Percentiles rank a stretch among this genome's conserved stretches.
Conservation (phyloP, 2,797 vertebrate species). For the Typhlichthys subterraneus region DNA sequence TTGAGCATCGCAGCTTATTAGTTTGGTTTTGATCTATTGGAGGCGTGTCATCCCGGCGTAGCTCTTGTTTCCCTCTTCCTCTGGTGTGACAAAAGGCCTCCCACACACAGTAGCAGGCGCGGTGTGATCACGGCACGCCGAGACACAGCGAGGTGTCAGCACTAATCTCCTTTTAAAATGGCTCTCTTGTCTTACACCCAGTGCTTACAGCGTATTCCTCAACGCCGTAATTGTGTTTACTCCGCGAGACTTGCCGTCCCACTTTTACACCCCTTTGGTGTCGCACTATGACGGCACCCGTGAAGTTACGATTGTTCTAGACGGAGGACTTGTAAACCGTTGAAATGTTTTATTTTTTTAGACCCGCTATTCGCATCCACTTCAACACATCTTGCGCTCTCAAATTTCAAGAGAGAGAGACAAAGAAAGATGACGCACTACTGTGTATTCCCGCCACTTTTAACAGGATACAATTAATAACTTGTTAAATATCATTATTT, state of each 20-base stretch:
- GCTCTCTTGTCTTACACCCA: constrained; percentile 75
- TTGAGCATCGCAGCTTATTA: constrained; percentile 78
- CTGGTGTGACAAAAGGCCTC: constrained; percentile 81
- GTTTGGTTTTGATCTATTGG: constrained; percentile 72
- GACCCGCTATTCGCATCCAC: constrained; percentile 65
- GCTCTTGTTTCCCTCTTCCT: constrained; percentile 69
- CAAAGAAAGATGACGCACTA: neutral
- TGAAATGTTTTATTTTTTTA: constrained; percentile 39
- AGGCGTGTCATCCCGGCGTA: constrained; percentile 71
- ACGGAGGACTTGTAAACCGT: constrained; percentile 60
- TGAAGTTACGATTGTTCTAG: constrained; percentile 62
- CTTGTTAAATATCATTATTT: too few relatives aligned
- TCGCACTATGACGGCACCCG: constrained; percentile 36
- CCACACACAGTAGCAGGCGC: constrained; percentile 72
- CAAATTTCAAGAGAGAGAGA: constrained; percentile 48
- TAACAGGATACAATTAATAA: too few relatives aligned
- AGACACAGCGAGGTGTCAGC: constrained; percentile 78
- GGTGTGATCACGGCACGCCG: constrained; percentile 75
- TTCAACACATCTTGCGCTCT: constrained; percentile 48
- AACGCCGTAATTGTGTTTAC: constrained; percentile 74
- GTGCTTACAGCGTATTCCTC: constrained; percentile 60
- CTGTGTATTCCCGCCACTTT: too few relatives aligned
- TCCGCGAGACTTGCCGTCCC: constrained; percentile 62
- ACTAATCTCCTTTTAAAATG: constrained; percentile 79
- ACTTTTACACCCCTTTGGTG: constrained; percentile 65